Percentiles rank a stretch among this genome's conserved stretches.
phyloP scores from a whole-genome alignment of 2,888 invertebrate genomes.

The Zaprionus obscuricornis region DNA sequence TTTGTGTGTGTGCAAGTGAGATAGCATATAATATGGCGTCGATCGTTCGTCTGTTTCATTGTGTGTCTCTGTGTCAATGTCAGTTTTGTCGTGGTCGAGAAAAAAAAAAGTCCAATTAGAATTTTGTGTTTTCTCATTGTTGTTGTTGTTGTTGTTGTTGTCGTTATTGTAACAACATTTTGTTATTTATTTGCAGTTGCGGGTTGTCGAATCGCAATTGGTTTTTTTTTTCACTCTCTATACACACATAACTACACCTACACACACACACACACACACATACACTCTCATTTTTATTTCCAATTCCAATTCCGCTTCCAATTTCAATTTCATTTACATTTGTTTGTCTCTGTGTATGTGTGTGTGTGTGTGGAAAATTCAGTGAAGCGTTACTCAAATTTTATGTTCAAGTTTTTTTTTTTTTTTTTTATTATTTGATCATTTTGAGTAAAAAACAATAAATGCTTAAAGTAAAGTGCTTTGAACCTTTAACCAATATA shows the following conservation, averaged over 20 bases:
- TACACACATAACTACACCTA: neutral
- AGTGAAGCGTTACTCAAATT: slow-evolving; percentile 50
- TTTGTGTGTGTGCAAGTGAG: too few species aligned
- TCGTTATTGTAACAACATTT: too few species aligned
- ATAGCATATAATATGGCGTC: too few species aligned
- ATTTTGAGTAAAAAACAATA: slow-evolving; percentile 34
- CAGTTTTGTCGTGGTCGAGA: slow-evolving; percentile 29
- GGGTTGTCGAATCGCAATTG: slow-evolving; percentile 41
- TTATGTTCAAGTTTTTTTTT: slow-evolving; percentile 16
- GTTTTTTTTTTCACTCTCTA: slow-evolving; percentile 19
- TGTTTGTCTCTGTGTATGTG: too few species aligned
- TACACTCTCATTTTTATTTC: too few species aligned
- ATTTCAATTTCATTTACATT: too few species aligned
- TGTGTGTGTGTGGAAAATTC: slow-evolving; percentile 27
- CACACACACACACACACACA: neutral
- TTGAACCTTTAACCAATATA: slow-evolving; percentile 42
- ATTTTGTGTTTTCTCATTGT: slow-evolving; percentile 30
- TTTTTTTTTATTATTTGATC: slow-evolving; percentile 17
- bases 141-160: slow-evolving; percentile 12
- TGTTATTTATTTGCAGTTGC: slow-evolving; percentile 53
- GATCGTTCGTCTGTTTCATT: slow-evolving; percentile 10
- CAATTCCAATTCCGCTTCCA: too few species aligned
- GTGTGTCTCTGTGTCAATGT: neutral
- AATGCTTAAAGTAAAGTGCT: slow-evolving; percentile 35
- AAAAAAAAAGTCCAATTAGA: slow-evolving; percentile 55